These are phyloP conservation scores for Oryzias woworae DNA, from an alignment of 2,113 vertebrate genomes.

Conservation along the genomic window DNA sequence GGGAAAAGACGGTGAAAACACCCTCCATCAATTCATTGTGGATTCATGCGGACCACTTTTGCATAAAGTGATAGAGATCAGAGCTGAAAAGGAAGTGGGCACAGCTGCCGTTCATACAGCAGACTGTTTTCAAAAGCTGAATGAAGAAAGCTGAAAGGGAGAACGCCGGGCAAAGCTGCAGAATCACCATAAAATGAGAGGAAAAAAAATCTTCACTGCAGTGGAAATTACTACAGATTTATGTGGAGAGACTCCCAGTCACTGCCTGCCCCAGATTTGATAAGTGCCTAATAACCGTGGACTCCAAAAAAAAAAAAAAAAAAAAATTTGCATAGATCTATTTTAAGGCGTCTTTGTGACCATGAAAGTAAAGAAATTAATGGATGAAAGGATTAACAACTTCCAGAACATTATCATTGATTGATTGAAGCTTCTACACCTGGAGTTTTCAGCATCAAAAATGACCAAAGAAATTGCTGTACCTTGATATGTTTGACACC, in stretches of 20 bases:
- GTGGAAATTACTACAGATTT: constrained; percentile 45
- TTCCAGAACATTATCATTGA: constrained; percentile 29
- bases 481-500: constrained; percentile 98
- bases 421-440: constrained; percentile 25
- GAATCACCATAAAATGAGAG: constrained; percentile 31
- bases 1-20: constrained; percentile 36
- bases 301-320: constrained; percentile 53
- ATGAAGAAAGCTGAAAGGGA: constrained; percentile 34
- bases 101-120: constrained; percentile 43
- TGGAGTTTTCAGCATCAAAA: constrained; percentile 2
- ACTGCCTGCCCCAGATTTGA: constrained; percentile 61
- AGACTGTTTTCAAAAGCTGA: constrained; percentile 39
- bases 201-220: constrained; percentile 24
- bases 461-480: constrained; percentile 47
- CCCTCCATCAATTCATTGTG: constrained; percentile 38
- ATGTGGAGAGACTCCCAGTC: constrained; percentile 50
- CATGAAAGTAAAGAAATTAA: constrained; percentile 36
- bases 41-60: constrained; percentile 51
- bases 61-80: constrained; percentile 38
- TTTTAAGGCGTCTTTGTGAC: constrained; percentile 56
- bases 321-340: constrained; percentile 57
- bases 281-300: constrained; percentile 57
- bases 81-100: constrained; percentile 27
- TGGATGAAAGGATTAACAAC: constrained; percentile 15
- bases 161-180: constrained; percentile 15